Evolutionary conservation across 1,140 invertebrate genomes (phyloP), one percentile per base, ranked within the genome.

Genomic region (Dreissena polymorpha): DNA sequence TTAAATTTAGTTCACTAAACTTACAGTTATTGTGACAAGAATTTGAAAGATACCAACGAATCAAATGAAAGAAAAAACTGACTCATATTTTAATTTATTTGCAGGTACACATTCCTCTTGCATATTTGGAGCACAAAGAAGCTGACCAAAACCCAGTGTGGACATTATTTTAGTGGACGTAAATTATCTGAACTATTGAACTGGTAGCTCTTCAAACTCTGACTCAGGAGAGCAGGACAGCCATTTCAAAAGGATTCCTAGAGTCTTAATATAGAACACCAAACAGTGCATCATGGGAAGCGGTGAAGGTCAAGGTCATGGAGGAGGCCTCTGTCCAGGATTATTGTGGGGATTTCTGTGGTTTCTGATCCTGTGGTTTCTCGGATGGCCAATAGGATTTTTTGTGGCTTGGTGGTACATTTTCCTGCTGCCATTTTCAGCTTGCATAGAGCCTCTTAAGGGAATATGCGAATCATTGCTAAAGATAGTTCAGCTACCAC

Each of bases 361-460:
- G 92, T 90, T 92, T 29, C 72, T 92, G 0, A 86, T 90, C n/a
- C 87, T 92, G 16, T 83, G 88, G 64, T 90, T 92, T 55, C 14
- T 91, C 16, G 90, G 84, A n/a, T 92, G 91, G 90, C 91, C 91
- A 49, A 79, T 92, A 12, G 91, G 85, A 0, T 90, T 89, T 83
- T 89, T 92, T 69, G 70, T 92, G 21, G 91, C 90, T 51, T 90
- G 88, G 82, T 72, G 90, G 39, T 92, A 92, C 79, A 87, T 92
- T 13, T 82, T 92, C 57, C 83, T 92, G 3, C 78, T 91, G 16
- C 92, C 92, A 57, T 92, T 92, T 67, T 72, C 69, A 39, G 91
- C 86, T n/a, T 92, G 92, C 81, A 88, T 91, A 27, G 85, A 86
- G n/a, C 85, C 88, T 7, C 64, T 91, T 7, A 92, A 91, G 80